Base-by-base conservation (phyloP, 2,113 vertebrate genomes). In the Fregetta grallaria region DNA sequence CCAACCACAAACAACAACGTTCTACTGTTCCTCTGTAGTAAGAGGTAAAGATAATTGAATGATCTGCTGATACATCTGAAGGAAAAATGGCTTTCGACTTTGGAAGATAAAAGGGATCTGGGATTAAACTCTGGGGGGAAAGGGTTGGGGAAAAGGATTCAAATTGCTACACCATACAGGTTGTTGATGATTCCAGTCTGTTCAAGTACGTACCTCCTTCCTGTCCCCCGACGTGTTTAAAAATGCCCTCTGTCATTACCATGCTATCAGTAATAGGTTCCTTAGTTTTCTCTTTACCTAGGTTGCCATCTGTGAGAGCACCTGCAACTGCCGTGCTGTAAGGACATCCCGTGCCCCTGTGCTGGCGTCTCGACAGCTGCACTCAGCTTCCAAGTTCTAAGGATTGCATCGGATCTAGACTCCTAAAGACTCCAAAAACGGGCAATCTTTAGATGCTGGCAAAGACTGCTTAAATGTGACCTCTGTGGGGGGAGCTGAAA, bases 331-430 rank as follows among this genome's bases (percentile, higher is more conserved):
- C 1, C 0, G 12, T 11, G 32, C 6, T 32, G 8, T 9, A 5
- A 29, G 25, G 29, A 1, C 7, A 5, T 18, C 23, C 30, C 5
- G 5, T 5, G 8, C 22, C 2, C 0, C 16, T 62, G 17, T 10
- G 62, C 5, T 27, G 36, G 47, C 13, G 18, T 44, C 22, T 13
- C 0, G 1, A 9, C 36, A 81, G 5, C n/a, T 75, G 47, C 5
- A 0, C 20, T 56, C 4, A 3, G 7, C 15, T 25, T 49, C 71
- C 38, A 10, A 1, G 6, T 53, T 82, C 34, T 29, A 27, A 62
- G 44, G 52, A 50, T 17, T 47, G 40, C 8, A 0, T 1, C 30
- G 32, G 2, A 25, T 9, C 7, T 8, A 49, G 14, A 3, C 20
- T 75, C 11, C 7, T 19, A 40, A 4, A 32, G 42, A 4, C 21